A percentile compares a stretch with the other conserved stretches of the same genome.
Conservation (phyloP, 2,797 vertebrate genomes). For the Propithecus perrieri region DNA sequence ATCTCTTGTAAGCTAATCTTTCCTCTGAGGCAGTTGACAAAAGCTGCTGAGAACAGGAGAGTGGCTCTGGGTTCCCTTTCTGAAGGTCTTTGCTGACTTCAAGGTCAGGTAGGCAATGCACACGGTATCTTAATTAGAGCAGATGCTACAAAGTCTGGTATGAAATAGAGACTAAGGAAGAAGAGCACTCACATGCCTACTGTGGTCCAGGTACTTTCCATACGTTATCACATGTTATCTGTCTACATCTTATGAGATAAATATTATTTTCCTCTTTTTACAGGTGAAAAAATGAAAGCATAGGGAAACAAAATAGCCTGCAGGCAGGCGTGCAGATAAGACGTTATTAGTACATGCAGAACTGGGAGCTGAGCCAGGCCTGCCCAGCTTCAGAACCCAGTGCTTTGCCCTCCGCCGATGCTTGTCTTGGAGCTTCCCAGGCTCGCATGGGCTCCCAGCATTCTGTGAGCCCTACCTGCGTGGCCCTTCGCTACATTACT, state of each 20-base stretch:
- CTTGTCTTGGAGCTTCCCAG: neutral
- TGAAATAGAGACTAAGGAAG: neutral
- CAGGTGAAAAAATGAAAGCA: neutral
- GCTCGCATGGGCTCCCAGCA: rapidly evolving
- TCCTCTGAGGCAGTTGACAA: slow-evolving; percentile 48
- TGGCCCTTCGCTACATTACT: neutral
- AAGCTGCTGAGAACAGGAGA: slow-evolving; percentile 27
- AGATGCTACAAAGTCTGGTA: neutral
- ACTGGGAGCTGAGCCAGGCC: neutral
- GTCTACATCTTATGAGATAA: neutral
- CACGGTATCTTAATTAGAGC: slow-evolving; percentile 12
- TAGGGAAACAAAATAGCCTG: neutral
- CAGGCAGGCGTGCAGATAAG: neutral
- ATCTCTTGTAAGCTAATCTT: slow-evolving; percentile 40
- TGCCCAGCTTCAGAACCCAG: neutral
- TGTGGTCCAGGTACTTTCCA: neutral
- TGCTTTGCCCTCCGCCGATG: neutral
- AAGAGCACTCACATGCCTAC: neutral
- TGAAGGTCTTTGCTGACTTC: slow-evolving; percentile 58
- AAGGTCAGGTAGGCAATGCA: slow-evolving; percentile 64
- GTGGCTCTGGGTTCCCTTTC: neutral
- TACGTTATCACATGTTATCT: neutral
- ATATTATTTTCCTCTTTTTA: neutral
- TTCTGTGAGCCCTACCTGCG: neutral
- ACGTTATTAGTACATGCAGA: neutral